Evolutionary conservation across 2,113 vertebrate genomes (phyloP).

Genomic region (Ciconia boyciana): DNA sequence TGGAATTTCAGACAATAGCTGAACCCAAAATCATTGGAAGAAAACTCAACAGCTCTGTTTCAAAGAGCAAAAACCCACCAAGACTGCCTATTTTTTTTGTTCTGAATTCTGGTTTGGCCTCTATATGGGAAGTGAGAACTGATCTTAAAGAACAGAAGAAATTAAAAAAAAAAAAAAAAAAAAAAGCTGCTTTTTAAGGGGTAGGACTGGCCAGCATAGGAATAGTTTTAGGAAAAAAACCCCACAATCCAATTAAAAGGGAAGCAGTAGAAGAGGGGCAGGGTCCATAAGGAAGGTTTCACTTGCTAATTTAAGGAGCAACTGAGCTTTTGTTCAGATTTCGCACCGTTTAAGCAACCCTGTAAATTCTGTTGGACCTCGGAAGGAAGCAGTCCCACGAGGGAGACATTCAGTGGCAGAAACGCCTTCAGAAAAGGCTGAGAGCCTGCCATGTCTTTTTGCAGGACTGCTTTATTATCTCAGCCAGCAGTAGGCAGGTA

Average conservation of each 20-base stretch:
- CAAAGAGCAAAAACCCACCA: background rate
- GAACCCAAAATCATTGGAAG: accelerated
- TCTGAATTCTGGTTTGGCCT: background rate
- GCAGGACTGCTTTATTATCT: background rate
- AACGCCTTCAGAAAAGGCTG: background rate
- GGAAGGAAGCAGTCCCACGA: background rate
- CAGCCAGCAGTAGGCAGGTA: background rate
- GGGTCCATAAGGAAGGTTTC: background rate
- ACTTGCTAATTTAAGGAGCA: background rate
- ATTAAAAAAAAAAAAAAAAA: background rate
- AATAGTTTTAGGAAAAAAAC: background rate
- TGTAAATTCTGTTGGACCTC: background rate
- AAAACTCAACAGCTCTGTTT: background rate
- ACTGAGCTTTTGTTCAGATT: background rate
- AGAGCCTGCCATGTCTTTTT: background rate
- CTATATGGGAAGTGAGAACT: background rate
- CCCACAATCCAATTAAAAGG: background rate
- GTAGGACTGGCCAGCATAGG: background rate
- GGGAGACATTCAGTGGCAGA: background rate
- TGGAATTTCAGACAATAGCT: background rate
- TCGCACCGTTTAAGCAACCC: background rate
- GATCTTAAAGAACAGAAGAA: background rate
- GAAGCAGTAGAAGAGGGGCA: background rate
- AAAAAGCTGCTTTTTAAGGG: background rate
- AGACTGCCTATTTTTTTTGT: background rate